phyloP scores from a whole-genome alignment of 1,140 invertebrate species.

The Lepidurus couesii region DNA sequence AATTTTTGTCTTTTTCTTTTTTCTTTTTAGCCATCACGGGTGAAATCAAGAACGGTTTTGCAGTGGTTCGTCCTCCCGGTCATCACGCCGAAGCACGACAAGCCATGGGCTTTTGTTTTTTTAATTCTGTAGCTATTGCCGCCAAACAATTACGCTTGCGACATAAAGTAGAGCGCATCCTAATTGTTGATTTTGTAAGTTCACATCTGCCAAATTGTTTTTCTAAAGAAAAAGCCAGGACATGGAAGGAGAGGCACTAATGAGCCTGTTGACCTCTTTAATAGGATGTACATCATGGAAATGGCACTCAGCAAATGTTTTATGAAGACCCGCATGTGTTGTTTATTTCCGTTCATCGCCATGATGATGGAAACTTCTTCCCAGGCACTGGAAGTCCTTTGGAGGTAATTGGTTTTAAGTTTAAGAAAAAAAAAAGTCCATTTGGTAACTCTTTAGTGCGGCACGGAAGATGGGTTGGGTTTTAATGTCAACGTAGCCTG shows the following conservation, averaged over 20 bases:
- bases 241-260: background rate
- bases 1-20: constrained; percentile 26
- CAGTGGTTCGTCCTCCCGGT: constrained; percentile 93
- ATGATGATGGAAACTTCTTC: constrained; percentile 99
- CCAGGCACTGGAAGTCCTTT: constrained; percentile 89
- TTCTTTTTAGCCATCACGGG: constrained; percentile 57
- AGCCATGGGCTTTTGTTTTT: constrained; percentile 99
- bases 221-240: background rate
- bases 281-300: constrained; percentile 97
- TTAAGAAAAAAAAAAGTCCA: background rate
- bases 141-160: constrained; percentile 81
- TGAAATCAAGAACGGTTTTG: constrained; percentile 88
- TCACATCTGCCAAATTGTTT: background rate
- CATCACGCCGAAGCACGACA: constrained; percentile 96
- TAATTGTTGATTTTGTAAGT: constrained; percentile 91
- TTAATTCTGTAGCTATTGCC: constrained; percentile 98
- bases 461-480: constrained; percentile 81
- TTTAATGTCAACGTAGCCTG: constrained; percentile 97
- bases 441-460: constrained; percentile 55
- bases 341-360: constrained; percentile 95
- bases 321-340: constrained; percentile 91
- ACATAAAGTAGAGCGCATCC: constrained; percentile 77
- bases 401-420: constrained; percentile 52
- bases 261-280: constrained; percentile 38
- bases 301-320: constrained; percentile 95